These are phyloP conservation scores for Tupaia chinensis DNA, from an alignment of 2,113 vertebrate genomes.

Conservation along the genomic window DNA sequence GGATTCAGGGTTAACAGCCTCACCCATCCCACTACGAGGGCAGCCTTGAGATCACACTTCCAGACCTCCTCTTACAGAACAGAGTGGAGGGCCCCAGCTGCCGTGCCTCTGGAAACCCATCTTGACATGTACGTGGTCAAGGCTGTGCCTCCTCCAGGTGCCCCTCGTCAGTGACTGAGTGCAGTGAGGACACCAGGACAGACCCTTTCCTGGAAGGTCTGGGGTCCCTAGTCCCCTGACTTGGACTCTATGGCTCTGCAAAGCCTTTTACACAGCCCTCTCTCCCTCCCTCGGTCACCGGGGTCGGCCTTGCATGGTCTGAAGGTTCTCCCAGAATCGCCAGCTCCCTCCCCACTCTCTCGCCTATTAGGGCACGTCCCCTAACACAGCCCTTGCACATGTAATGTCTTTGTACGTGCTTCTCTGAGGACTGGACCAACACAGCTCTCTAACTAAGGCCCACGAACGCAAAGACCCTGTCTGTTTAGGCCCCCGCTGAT, in stretches of 20 bases:
- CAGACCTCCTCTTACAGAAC: not conserved
- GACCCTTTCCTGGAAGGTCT: not conserved
- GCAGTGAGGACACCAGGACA: not conserved
- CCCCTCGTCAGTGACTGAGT: not conserved
- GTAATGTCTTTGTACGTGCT: not conserved
- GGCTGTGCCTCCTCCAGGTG: not conserved
- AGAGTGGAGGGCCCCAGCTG: no score
- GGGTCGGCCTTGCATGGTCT: no score
- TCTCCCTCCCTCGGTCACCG: not conserved
- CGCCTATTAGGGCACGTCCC: not conserved
- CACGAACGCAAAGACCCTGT: not conserved
- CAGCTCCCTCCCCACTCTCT: not conserved
- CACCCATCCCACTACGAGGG: not conserved
- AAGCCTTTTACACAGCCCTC: not conserved
- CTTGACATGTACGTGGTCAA: not conserved
- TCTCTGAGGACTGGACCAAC: not conserved
- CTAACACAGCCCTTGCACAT: not conserved
- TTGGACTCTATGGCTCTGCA: not conserved
- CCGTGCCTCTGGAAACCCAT: not conserved
- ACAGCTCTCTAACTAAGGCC: no score
- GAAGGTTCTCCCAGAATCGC: not conserved
- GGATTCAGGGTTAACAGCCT: not conserved
- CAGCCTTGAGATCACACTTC: not conserved
- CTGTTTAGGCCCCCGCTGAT: not conserved
- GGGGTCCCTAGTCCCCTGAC: not conserved